Percentiles rank a stretch among this genome's conserved stretches.
These are phyloP conservation scores for Oxytorus armatus DNA, from an alignment of 2,888 invertebrate genomes.

Conservation along the genomic window DNA sequence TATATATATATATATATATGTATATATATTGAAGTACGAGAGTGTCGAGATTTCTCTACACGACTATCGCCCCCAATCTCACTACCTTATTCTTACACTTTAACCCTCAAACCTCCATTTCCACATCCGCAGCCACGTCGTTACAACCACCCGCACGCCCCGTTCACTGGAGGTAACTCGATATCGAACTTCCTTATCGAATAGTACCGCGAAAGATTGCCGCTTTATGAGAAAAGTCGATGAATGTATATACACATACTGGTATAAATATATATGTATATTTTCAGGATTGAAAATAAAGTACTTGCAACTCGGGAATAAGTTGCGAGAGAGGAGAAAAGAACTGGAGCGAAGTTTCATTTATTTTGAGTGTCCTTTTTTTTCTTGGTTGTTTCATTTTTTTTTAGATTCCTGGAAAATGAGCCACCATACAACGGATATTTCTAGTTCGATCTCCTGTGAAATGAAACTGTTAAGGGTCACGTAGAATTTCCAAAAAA, in stretches of 20 bases:
- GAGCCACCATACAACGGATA: too few relatives aligned
- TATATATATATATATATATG: not conserved
- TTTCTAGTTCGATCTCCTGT: not conserved
- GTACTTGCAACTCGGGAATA: not conserved
- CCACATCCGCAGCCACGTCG: not conserved
- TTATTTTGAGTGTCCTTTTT: not conserved
- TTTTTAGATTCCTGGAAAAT: too few relatives aligned
- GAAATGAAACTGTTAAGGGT: too few relatives aligned
- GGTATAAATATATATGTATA: not conserved
- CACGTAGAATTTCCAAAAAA: not conserved
- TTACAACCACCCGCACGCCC: constrained; percentile 28
- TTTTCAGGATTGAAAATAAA: not conserved
- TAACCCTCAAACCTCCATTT: not conserved
- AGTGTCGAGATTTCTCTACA: constrained; percentile 18
- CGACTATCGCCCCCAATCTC: constrained; percentile 11
- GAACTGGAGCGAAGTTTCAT: not conserved
- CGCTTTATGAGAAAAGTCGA: constrained; percentile 26
- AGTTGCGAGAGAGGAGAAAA: not conserved
- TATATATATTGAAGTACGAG: not conserved
- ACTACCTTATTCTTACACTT: constrained; percentile 54
- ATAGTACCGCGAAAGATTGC: constrained; percentile 39
- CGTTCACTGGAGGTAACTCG: constrained; percentile 40
- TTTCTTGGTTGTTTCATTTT: too few relatives aligned
- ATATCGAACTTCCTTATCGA: constrained; percentile 60
- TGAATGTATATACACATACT: not conserved